Evolutionary conservation across 2,888 invertebrate genomes (phyloP).

Genomic region (Nomada goodeniana): DNA sequence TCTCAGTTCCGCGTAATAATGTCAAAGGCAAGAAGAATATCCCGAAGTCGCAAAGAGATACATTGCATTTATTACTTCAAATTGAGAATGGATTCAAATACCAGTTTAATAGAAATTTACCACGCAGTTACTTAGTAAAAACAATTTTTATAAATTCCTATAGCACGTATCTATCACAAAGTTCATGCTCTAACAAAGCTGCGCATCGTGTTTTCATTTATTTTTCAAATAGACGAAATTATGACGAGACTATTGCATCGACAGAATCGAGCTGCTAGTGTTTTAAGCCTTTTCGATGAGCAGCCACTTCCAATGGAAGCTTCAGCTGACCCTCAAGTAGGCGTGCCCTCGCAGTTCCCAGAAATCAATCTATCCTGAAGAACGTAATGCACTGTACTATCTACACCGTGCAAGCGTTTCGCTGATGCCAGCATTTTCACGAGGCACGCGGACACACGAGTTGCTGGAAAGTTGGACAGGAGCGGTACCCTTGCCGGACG

Average conservation of each 20-base stretch:
- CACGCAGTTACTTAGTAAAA: too few relatives aligned
- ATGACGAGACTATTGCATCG: too few relatives aligned
- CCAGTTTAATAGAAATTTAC: too few relatives aligned
- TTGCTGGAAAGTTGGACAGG: slow-evolving; percentile 55
- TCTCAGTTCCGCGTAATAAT: neutral
- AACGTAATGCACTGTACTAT: neutral
- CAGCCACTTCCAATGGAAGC: too few relatives aligned
- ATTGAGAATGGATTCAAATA: neutral
- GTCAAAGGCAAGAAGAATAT: neutral
- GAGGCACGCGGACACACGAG: slow-evolving; percentile 19
- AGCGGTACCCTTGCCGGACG: slow-evolving; percentile 23
- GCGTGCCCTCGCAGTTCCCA: slow-evolving; percentile 10
- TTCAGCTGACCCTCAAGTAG: neutral
- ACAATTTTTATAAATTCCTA: too few relatives aligned
- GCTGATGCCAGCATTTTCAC: slow-evolving; percentile 17
- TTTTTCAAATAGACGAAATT: too few relatives aligned
- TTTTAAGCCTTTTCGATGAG: neutral
- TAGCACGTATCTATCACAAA: too few relatives aligned
- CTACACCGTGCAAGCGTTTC: slow-evolving; percentile 22
- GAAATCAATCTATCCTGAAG: slow-evolving; percentile 32
- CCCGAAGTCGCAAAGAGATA: neutral
- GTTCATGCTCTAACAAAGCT: too few relatives aligned
- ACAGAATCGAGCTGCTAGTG: neutral
- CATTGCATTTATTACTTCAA: neutral
- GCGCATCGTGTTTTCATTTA: too few relatives aligned